Base-by-base conservation (phyloP, 2,888 invertebrate genomes). In the Leucophenga maculata region DNA sequence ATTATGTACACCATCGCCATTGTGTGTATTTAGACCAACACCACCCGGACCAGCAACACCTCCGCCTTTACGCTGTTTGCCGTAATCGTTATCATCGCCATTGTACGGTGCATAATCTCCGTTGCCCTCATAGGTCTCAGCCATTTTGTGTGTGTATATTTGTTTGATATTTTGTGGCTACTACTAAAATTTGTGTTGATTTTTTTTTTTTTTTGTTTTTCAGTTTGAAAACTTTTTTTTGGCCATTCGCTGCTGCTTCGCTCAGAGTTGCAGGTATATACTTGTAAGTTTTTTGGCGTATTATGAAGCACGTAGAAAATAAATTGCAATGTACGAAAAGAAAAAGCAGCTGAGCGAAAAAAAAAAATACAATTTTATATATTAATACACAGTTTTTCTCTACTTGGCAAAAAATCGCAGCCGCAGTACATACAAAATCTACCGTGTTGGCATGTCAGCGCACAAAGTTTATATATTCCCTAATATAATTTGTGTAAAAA, bases 91-190 rank as follows among this genome's bases (percentile, higher is more conserved):
- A 70, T 88, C 87, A 60, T 88, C 88, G 71, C 88, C 88, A 65
- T 83, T 85, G 71, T 86, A 87, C 52, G 82, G 76, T 67, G 88
- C 82, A 73, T 86, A 88, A 71, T 88, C 88, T 66, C 88, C 88
- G 77, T 89, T 88, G 68, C 88, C 87, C 67, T 88, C 89, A 77
- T 86, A 89, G 70, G 87, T 80, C 73, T 89, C 89, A 68, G 88
- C 85, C 89, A 88, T 89, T 70, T 82, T 87, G n/a, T 14, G 70
- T 65, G 44, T 72, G 59, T 52, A 20, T 26, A 16, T n/a, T n/a
- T 26, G 26, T 26, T 26, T 26, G 26, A 26, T 26, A 26, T 70
- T 18, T 65, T 85, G 46, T 57, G 13, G 59, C 65, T 48, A 22
- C 59, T 20, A 31, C 26, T 59, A 59, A 59, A 59, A 46, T 18